Evolutionary conservation across 35 echinoderm and acorn worm species (phyloP), one percentile per base, ranked within the genome.

Genomic region (Holothuria glaberrima): DNA sequence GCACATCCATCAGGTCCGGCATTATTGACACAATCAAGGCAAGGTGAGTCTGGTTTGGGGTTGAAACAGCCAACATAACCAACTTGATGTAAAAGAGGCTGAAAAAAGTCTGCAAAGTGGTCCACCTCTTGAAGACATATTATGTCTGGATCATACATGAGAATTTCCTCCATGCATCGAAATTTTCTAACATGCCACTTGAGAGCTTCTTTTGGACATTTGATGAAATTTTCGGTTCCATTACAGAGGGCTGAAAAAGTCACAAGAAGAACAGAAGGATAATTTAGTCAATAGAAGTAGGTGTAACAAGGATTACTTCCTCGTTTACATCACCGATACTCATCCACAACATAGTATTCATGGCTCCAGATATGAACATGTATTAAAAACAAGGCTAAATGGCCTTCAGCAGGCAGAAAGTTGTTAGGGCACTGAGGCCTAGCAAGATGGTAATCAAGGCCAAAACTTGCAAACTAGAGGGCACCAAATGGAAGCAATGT

Each of bases 91-190:
- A 99, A 61, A 65, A 95, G 75, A 0, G 91, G 91, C 35, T 91
- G 71, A 75, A 91, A 99, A 70, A 99, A 99, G 64, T 99, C 97
- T 13, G 92, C 48, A 60, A 81, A 99, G 67, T 99, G 97, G 58
- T 99, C 97, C 3, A 99, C 94, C 74, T 99, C 97, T 50, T 99
- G 93, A 54, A 99, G 83, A 73, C 97, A 99, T 22, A 99, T 80
- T 9, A 99, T 73, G 80, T 99, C 97, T 1, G 97, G 97, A 91
- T 99, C 86, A 88, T 99, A 99, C 65, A 89, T 99, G 68, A 99
- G 86, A 36, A 99, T 95, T 83, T 99, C 97, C 46, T 94, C 93
- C 46, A 99, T 75, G 72, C 88, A 93, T 44, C 75, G 64, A 52
- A 84, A 89, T 29, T 94, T 92, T 29, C 97, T 87, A 4, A 71